Conservation (phyloP, 2,797 vertebrate species). For the Pelodytes ibericus region DNA sequence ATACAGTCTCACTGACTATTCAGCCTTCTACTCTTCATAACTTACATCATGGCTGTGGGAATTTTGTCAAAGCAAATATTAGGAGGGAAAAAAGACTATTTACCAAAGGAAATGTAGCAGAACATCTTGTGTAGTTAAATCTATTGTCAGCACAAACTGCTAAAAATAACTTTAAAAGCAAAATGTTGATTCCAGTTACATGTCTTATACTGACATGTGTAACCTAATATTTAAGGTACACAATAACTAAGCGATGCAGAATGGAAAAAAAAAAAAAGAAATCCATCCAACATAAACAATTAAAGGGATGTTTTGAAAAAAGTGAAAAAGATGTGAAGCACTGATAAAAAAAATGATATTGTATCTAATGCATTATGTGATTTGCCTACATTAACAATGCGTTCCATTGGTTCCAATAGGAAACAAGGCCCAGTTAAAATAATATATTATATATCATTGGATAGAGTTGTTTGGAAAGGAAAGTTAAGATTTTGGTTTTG, state of each 20-base stretch:
- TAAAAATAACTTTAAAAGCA: constrained; percentile 42
- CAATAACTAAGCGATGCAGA: too few species aligned
- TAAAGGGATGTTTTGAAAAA: too few species aligned
- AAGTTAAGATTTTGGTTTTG: too few species aligned
- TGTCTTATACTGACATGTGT: constrained; percentile 19
- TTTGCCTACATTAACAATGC: not conserved
- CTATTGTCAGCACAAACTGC: constrained; percentile 54
- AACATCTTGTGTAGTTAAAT: constrained; percentile 61
- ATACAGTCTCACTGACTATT: constrained; percentile 54
- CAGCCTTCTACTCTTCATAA: constrained; percentile 57
- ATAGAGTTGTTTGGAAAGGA: too few species aligned
- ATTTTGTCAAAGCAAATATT: constrained; percentile 68
- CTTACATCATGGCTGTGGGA: constrained; percentile 63
- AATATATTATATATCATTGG: too few species aligned
- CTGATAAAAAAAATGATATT: not conserved
- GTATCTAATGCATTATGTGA: not conserved
- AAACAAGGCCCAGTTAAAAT: too few species aligned
- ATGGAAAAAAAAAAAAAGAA: too few species aligned
- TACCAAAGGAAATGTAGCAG: constrained; percentile 67
- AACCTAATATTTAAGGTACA: constrained; percentile 21
- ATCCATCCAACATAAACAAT: too few species aligned
- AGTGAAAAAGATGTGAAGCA: too few species aligned
- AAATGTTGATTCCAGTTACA: constrained; percentile 45
- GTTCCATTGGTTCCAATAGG: too few species aligned
- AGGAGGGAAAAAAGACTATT: constrained; percentile 60